phyloP scores from a whole-genome alignment of 2,888 invertebrate genomes.

The Eremobia ochroleuca region DNA sequence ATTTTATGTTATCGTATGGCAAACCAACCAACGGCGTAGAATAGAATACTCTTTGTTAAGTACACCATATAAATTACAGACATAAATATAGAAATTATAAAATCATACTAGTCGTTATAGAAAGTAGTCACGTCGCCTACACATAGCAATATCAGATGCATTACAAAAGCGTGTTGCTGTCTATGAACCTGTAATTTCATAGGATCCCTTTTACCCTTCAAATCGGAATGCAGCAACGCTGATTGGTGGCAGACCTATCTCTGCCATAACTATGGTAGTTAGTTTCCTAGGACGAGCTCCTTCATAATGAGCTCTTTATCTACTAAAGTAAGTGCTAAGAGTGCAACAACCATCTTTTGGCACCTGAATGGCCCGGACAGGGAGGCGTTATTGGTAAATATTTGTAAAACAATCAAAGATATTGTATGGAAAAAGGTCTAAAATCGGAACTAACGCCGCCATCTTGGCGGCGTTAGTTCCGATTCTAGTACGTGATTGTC shows the following conservation, averaged over 20 bases:
- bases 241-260: neutral
- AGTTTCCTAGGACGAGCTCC: neutral
- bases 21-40: no score
- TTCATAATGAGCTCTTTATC: neutral
- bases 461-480: neutral
- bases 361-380: neutral
- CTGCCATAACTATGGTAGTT: neutral
- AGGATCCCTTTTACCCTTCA: neutral
- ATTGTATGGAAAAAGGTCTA: neutral
- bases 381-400: neutral
- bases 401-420: neutral
- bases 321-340: neutral
- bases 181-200: neutral
- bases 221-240: no score
- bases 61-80: no score
- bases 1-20: neutral
- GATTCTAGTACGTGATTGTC: neutral
- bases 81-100: no score
- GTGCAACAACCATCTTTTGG: neutral
- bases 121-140: neutral
- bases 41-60: no score
- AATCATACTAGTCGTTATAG: no score
- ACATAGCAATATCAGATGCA: neutral
- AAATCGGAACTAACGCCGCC: no score
- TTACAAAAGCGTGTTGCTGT: neutral